phyloP scores from a whole-genome alignment of 1,140 invertebrate genomes.

The Drosophila asahinai region DNA sequence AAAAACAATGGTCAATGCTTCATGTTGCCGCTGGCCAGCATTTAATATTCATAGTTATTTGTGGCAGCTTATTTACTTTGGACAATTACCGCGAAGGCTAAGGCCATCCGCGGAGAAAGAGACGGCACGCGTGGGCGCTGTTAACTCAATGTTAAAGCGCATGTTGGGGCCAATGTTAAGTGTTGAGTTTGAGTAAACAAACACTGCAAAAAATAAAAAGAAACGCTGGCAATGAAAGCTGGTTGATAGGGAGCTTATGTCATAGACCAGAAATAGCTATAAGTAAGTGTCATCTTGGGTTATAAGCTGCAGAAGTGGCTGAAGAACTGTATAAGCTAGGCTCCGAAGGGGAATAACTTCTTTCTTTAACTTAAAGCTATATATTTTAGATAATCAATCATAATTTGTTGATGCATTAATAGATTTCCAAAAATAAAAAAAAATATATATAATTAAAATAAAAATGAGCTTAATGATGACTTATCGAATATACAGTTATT shows the following conservation, averaged over 20 bases:
- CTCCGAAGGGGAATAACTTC: not conserved
- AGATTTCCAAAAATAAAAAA: not conserved
- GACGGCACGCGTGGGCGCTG: constrained; percentile 59
- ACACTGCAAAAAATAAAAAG: constrained; percentile 50
- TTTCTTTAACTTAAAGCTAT: not conserved
- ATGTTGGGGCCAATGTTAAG: constrained; percentile 64
- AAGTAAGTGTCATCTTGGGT: constrained; percentile 8
- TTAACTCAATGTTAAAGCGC: constrained; percentile 71
- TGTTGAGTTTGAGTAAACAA: constrained; percentile 27
- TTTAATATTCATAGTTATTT: constrained; percentile 59
- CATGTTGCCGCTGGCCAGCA: constrained; percentile 50
- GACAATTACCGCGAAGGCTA: constrained; percentile 68
- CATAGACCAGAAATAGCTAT: constrained; percentile 24
- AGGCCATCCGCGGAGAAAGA: constrained; percentile 46
- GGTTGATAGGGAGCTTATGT: constrained; percentile 5
- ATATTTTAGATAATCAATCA: not conserved
- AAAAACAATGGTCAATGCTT: constrained; percentile 44
- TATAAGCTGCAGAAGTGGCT: not conserved
- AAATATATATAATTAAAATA: not conserved
- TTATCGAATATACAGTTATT: not conserved
- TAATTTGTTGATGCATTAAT: not conserved
- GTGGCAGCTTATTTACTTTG: constrained; percentile 32
- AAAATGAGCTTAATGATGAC: not conserved
- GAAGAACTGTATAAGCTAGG: not conserved
- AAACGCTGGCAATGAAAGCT: constrained; percentile 52